Percentiles rank a stretch among this genome's conserved stretches.
Conservation (phyloP, 2,888 invertebrate species). For the Charanyca ferruginea region DNA sequence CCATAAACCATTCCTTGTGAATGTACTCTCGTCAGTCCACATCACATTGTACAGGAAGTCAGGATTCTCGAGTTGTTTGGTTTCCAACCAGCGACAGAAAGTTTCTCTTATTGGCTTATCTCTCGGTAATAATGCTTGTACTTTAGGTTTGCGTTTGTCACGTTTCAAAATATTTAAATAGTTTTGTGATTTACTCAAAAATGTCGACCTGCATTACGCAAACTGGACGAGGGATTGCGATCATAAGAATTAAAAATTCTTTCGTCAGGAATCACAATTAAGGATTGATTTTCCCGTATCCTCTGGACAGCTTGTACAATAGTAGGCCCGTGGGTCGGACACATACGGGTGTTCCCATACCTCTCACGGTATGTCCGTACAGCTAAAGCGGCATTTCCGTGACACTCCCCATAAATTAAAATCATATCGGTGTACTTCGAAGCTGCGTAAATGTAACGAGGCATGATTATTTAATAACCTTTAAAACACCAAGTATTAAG, state of each 20-base stretch:
- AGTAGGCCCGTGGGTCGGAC: neutral
- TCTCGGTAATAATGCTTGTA: neutral
- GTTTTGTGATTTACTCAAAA: constrained; percentile 1
- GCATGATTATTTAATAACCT: neutral
- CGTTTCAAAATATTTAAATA: constrained; percentile 7
- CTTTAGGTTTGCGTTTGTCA: constrained; percentile 5
- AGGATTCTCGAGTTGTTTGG: neutral
- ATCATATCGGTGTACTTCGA: constrained; percentile 9
- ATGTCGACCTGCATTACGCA: neutral
- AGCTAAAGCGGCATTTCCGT: constrained; percentile 8
- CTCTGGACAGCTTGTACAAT: constrained; percentile 6
- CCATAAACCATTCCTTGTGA: too few species aligned
- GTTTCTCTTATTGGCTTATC: neutral
- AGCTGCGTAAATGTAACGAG: neutral
- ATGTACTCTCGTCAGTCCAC: constrained; percentile 1
- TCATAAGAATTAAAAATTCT: constrained; percentile 7
- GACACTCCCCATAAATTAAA: constrained; percentile 17
- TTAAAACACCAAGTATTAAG: neutral
- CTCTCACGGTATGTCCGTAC: constrained; percentile 8
- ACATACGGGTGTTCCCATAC: neutral
- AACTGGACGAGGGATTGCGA: neutral
- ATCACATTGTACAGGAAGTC: constrained; percentile 8
- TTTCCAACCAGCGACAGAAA: constrained; percentile 3
- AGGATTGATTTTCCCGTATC: constrained; percentile 3
- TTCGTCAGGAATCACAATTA: neutral